A percentile compares a stretch with the other conserved stretches of the same genome.
Conservation (phyloP, 2,888 invertebrate species). For the Bombyx huttoni region DNA sequence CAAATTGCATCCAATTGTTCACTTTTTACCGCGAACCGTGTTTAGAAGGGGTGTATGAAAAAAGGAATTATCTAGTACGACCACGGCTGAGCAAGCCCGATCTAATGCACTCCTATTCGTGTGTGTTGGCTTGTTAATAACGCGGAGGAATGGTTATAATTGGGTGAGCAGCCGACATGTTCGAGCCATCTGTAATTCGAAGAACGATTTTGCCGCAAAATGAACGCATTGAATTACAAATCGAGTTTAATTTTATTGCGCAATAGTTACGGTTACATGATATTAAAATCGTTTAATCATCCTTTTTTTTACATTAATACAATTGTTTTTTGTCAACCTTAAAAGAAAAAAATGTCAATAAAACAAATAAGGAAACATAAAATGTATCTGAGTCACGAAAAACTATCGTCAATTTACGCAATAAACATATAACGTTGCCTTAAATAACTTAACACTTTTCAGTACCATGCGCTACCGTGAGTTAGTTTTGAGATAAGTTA, state of each 20-base stretch:
- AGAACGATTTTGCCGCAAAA: slow-evolving; percentile 12
- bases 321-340: too few species aligned
- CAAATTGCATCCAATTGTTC: slow-evolving; percentile 72
- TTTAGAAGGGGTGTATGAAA: slow-evolving; percentile 38
- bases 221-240: neutral
- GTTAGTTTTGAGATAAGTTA: too few species aligned
- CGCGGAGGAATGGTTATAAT: slow-evolving; percentile 29
- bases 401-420: too few species aligned
- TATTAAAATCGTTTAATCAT: too few species aligned
- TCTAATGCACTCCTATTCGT: slow-evolving; percentile 45
- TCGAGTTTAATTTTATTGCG: neutral
- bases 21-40: slow-evolving; percentile 56
- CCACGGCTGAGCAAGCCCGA: slow-evolving; percentile 36
- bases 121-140: slow-evolving; percentile 50
- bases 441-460: too few species aligned
- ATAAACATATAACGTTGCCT: too few species aligned
- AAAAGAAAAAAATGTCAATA: too few species aligned
- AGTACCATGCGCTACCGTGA: too few species aligned
- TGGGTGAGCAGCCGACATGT: slow-evolving; percentile 26
- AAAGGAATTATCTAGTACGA: slow-evolving; percentile 38
- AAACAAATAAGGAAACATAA: too few species aligned
- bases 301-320: too few species aligned
- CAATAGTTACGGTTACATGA: neutral
- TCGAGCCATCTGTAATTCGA: slow-evolving; percentile 28
- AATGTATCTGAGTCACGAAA: too few species aligned